These are phyloP conservation scores for Daphoenositta chrysoptera DNA, from an alignment of 2,113 vertebrate genomes.

Conservation along the genomic window DNA sequence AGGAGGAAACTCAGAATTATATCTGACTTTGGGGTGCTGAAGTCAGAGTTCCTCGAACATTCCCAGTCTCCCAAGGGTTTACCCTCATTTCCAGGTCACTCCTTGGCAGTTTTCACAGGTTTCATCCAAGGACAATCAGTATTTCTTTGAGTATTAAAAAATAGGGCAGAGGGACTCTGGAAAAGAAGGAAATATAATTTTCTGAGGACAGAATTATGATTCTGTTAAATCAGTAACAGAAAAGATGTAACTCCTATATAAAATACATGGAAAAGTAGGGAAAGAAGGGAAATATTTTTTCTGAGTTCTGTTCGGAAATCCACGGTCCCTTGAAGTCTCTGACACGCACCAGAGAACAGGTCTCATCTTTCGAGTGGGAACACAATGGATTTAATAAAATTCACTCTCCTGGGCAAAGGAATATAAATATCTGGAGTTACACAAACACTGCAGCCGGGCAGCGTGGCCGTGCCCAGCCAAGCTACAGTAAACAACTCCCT, in stretches of 20 bases:
- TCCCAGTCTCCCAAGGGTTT: neutral
- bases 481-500: neutral
- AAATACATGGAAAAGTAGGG: neutral
- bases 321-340: neutral
- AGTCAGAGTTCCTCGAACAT: neutral
- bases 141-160: neutral
- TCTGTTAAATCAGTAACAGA: neutral
- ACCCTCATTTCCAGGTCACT: neutral
- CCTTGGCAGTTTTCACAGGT: neutral
- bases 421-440: neutral
- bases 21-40: neutral
- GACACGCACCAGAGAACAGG: fast-evolving
- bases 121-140: neutral
- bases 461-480: neutral
- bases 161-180: neutral
- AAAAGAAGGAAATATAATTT: neutral
- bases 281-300: neutral
- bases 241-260: neutral
- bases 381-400: neutral
- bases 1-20: neutral
- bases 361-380: neutral
- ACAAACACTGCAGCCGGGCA: neutral
- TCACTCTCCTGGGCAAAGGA: neutral
- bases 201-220: neutral
- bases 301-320: neutral